Percentiles rank a stretch among this genome's conserved stretches.
Conservation (phyloP, 2,888 invertebrate genomes). For the Carcina quercana region DNA sequence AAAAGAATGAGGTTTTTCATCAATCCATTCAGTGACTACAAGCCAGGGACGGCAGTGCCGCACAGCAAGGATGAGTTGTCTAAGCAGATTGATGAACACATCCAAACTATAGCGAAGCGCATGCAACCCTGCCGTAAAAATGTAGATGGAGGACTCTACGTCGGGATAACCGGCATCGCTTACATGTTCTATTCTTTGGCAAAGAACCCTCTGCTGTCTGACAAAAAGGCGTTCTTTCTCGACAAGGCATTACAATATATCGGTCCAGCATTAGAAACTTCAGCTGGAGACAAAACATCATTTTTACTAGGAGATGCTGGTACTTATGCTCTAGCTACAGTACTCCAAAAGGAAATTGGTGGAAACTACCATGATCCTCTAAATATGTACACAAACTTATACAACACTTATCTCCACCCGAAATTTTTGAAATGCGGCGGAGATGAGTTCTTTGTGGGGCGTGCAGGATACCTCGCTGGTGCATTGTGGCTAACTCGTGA, state of each 20-base stretch:
- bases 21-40: constrained; percentile 49
- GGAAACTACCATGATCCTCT: constrained; percentile 46
- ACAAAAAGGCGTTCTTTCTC: constrained; percentile 61
- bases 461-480: constrained; percentile 88
- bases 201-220: constrained; percentile 64
- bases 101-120: constrained; percentile 45
- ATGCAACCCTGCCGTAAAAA: constrained; percentile 45
- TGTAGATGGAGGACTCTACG: constrained; percentile 78
- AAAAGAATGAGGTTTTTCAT: constrained; percentile 62
- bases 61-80: constrained; percentile 35
- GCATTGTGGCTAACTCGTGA: constrained; percentile 81
- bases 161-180: constrained; percentile 81
- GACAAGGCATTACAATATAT: constrained; percentile 77
- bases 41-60: constrained; percentile 21
- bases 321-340: constrained; percentile 81
- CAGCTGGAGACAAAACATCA: constrained; percentile 76
- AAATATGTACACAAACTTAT: constrained; percentile 51
- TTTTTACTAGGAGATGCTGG: constrained; percentile 89
- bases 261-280: constrained; percentile 74
- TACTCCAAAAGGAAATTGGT: constrained; percentile 70
- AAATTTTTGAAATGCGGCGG: constrained; percentile 79
- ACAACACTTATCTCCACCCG: constrained; percentile 41
- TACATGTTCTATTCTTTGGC: constrained; percentile 84
- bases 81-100: constrained; percentile 40
- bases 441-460: constrained; percentile 90